phyloP scores from a whole-genome alignment of 2,113 vertebrate species.

The Symphodus melops region DNA sequence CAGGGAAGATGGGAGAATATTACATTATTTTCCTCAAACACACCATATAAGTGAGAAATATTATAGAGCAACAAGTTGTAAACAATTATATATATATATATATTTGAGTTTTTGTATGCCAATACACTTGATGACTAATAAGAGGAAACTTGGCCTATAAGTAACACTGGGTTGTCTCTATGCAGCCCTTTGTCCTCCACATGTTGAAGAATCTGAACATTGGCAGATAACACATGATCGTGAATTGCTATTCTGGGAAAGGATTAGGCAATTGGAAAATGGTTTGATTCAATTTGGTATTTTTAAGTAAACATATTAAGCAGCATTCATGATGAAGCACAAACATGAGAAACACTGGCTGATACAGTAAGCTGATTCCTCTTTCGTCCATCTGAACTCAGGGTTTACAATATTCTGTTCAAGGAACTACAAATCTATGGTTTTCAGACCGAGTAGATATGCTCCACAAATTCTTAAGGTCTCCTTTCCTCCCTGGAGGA shows the following conservation, averaged over 20 bases:
- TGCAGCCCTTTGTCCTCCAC: too few relatives aligned
- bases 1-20: too few relatives aligned
- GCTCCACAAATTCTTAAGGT: constrained; percentile 28
- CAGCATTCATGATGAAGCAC: constrained; percentile 29
- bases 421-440: constrained; percentile 17
- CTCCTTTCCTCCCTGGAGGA: constrained; percentile 28
- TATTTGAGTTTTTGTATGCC: too few relatives aligned
- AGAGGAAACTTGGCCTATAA: too few relatives aligned
- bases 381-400: constrained; percentile 28
- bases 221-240: neutral
- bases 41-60: too few relatives aligned
- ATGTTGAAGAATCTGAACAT: neutral
- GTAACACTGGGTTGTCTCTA: too few relatives aligned
- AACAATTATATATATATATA: too few relatives aligned
- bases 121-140: too few relatives aligned
- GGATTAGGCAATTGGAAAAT: neutral
- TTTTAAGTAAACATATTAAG: constrained; percentile 18
- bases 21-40: too few relatives aligned
- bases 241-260: neutral
- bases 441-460: constrained; percentile 33
- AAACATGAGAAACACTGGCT: constrained; percentile 21
- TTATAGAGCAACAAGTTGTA: too few relatives aligned
- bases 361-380: neutral
- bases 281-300: constrained; percentile 33
- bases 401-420: constrained; percentile 20